A percentile compares a stretch with the other conserved stretches of the same genome.
phyloP scores from a whole-genome alignment of 2,888 invertebrate genomes.

The Perizoma flavofasciatum region DNA sequence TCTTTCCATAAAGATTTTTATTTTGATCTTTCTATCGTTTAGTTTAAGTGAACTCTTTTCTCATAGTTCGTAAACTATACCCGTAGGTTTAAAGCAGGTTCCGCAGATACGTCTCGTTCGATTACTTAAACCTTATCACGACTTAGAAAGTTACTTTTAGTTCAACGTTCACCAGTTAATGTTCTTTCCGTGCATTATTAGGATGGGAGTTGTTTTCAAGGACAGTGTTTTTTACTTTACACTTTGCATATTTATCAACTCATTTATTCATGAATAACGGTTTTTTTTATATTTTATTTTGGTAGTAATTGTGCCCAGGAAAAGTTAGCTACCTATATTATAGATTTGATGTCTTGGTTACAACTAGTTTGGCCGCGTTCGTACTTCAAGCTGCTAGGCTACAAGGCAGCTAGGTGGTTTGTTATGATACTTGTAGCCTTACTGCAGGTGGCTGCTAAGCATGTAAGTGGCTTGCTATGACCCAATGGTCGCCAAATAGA shows the following conservation, averaged over 20 bases:
- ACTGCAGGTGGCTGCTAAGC: no score
- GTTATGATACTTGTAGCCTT: no score
- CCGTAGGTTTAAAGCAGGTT: slow-evolving; percentile 36
- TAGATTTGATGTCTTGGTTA: no score
- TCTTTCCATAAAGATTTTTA: slow-evolving; percentile 1
- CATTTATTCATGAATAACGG: background rate
- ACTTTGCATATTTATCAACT: slow-evolving; percentile 32
- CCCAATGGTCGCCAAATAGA: no score
- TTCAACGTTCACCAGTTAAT: slow-evolving; percentile 62
- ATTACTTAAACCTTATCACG: slow-evolving; percentile 32
- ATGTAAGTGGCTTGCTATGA: no score
- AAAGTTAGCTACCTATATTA: no score
- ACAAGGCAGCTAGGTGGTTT: no score
- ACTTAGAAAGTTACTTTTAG: slow-evolving; percentile 67
- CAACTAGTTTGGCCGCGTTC: no score
- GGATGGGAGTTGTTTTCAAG: slow-evolving; percentile 22
- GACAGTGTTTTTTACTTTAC: slow-evolving; percentile 18
- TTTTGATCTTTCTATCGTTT: slow-evolving; percentile 2
- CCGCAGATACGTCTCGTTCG: slow-evolving; percentile 22
- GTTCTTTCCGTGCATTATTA: slow-evolving; percentile 46
- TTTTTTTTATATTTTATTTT: no score
- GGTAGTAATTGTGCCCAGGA: no score
- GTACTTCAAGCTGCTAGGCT: no score
- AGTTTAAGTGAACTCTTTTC: slow-evolving; percentile 20
- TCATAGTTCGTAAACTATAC: slow-evolving; percentile 14